These are phyloP conservation scores for Hydriomena furcata DNA, from an alignment of 2,888 invertebrate genomes.

Conservation along the genomic window DNA sequence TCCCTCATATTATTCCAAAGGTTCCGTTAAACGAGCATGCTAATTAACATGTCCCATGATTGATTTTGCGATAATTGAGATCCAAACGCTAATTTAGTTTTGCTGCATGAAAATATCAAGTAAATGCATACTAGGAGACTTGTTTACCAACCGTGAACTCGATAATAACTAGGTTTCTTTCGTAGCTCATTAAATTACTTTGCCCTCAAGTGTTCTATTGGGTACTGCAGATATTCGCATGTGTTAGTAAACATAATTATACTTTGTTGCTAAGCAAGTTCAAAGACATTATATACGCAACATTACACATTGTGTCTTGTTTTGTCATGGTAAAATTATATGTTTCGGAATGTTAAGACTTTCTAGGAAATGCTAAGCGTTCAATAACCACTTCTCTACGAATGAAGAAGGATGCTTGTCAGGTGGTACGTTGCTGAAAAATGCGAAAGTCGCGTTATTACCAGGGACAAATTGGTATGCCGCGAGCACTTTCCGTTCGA, in stretches of 20 bases:
- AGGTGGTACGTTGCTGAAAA: constrained; percentile 65
- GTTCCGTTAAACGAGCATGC: constrained; percentile 4
- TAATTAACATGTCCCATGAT: constrained; percentile 5
- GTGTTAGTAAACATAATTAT: too few relatives aligned
- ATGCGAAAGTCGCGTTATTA: constrained; percentile 73
- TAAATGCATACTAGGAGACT: constrained; percentile 14
- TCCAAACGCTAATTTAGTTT: constrained; percentile 13
- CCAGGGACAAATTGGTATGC: constrained; percentile 77
- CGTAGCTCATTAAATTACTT: constrained; percentile 19
- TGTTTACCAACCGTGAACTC: constrained; percentile 24
- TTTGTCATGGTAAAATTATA: constrained; percentile 3
- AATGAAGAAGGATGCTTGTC: constrained; percentile 62
- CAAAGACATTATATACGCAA: not conserved
- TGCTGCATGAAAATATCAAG: constrained; percentile 11
- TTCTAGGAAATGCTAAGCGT: constrained; percentile 32
- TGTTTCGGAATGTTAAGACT: not conserved
- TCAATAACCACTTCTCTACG: constrained; percentile 39
- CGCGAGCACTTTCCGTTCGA: constrained; percentile 64
- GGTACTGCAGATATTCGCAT: constrained; percentile 12
- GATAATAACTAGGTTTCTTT: constrained; percentile 22
- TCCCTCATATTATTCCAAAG: constrained; percentile 10
- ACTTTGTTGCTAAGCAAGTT: constrained; percentile 10
- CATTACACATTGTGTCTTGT: not conserved
- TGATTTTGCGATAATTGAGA: constrained; percentile 10
- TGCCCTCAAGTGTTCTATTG: constrained; percentile 20